Conservation (phyloP, 2,797 vertebrate species). For the Onychomys arenicola region DNA sequence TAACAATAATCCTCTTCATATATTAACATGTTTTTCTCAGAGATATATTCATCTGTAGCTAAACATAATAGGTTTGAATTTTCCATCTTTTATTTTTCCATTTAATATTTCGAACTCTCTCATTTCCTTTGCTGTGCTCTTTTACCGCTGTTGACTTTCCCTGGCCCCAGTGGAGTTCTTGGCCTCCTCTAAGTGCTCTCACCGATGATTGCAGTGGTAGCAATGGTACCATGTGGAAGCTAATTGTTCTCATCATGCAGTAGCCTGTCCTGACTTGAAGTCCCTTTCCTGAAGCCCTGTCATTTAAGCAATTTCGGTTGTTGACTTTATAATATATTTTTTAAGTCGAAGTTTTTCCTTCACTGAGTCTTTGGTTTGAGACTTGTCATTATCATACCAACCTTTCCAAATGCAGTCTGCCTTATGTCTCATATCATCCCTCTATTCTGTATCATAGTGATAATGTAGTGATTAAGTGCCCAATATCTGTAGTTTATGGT, state of each 20-base stretch:
- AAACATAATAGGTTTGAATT: not conserved
- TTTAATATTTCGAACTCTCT: not conserved
- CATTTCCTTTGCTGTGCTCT: not conserved
- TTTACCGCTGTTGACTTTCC: not conserved
- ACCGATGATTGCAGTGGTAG: not conserved
- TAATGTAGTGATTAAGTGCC: not conserved
- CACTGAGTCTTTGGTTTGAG: slow-evolving; percentile 9
- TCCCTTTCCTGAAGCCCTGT: not conserved
- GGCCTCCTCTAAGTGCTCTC: not conserved
- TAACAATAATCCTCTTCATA: not conserved
- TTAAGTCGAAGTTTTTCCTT: not conserved
- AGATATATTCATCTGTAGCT: not conserved
- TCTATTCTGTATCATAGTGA: not conserved
- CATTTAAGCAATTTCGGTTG: not conserved
- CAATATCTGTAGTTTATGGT: not conserved
- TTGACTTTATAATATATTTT: slow-evolving; percentile 17
- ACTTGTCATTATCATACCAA: not conserved
- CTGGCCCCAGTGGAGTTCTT: not conserved
- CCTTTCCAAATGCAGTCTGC: not conserved
- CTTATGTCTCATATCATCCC: not conserved
- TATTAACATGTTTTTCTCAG: not conserved
- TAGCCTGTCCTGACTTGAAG: not conserved
- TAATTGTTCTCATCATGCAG: not conserved
- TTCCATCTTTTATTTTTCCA: not conserved
- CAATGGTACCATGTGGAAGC: not conserved